Evolutionary conservation across 2,797 vertebrate species (phyloP), one percentile per base, ranked within the genome.

Genomic region (Uromys caudimaculatus): DNA sequence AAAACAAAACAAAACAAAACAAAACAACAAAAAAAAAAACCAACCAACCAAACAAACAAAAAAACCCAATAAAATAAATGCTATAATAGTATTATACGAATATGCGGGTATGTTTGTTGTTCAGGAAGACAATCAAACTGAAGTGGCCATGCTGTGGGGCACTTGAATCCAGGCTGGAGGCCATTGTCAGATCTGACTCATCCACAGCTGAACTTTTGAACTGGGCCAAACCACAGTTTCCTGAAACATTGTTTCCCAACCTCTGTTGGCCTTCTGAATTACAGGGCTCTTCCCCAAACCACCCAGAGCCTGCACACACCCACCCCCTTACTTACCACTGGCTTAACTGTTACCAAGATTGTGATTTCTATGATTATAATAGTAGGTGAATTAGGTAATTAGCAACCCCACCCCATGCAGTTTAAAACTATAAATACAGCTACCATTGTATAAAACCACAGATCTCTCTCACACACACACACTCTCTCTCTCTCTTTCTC

Each of bases 21-120:
- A n/a, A n/a, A n/a, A n/a, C n/a, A n/a, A n/a, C n/a, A n/a, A n/a
- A n/a, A n/a, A n/a, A n/a, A n/a, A n/a, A n/a, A n/a, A n/a, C n/a
- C n/a, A n/a, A n/a, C n/a, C n/a, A n/a, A n/a, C n/a, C n/a, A n/a
- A n/a, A n/a, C n/a, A n/a, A n/a, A n/a, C n/a, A n/a, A n/a, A n/a
- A n/a, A n/a, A n/a, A n/a, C n/a, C n/a, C 76, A 77, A 29, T 24
- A 62, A 95, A 89, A 77, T 76, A 90, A 35, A n/a, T n/a, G n/a
- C n/a, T 86, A 21, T 69, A 67, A 1, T 47, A 21, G 60, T 47
- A 16, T 24, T 62, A 7, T 21, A 4, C 19, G 6, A 16, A 21
- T n/a, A 10, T 67, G 17, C 6, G 6, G 6, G 17, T 38, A 10
- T 71, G 21, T 17, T 27, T 54, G 44, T 54, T 41, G 62, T 56